phyloP scores from a whole-genome alignment of 2,888 invertebrate species.

The Cyaniris semiargus region DNA sequence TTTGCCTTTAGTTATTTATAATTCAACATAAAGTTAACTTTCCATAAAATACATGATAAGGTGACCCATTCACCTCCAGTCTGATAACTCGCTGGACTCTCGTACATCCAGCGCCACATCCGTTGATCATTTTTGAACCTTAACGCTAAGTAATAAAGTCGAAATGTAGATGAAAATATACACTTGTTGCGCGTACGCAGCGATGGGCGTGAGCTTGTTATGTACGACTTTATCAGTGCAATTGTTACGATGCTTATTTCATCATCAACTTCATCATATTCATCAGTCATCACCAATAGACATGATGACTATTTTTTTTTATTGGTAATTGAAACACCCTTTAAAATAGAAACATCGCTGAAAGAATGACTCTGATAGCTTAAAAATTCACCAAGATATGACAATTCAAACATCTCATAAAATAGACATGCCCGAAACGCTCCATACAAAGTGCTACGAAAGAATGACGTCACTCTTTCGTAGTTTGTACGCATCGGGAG shows the following conservation, averaged over 20 bases:
- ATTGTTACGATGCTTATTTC: constrained; percentile 19
- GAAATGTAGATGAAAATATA: background rate
- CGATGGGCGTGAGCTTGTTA: constrained; percentile 21
- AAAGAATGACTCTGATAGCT: no score
- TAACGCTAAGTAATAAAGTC: background rate
- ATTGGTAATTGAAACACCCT: no score
- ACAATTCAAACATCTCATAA: no score
- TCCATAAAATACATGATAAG: background rate
- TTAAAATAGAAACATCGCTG: no score
- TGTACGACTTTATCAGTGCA: background rate
- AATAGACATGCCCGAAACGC: no score
- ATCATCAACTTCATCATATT: constrained; percentile 11
- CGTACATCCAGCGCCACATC: background rate
- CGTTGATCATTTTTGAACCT: background rate
- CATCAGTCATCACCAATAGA: no score
- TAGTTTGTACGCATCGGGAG: no score
- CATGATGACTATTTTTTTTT: no score
- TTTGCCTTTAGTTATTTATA: background rate
- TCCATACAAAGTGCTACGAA: no score
- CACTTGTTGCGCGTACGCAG: background rate
- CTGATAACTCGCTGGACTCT: background rate
- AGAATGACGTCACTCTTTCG: no score
- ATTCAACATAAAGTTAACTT: background rate
- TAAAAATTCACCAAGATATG: no score
- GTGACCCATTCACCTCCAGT: constrained; percentile 2